Evolutionary conservation across 64 coral and sea anemone genomes (phyloP).

Genomic region (Orbicella faveolata): DNA sequence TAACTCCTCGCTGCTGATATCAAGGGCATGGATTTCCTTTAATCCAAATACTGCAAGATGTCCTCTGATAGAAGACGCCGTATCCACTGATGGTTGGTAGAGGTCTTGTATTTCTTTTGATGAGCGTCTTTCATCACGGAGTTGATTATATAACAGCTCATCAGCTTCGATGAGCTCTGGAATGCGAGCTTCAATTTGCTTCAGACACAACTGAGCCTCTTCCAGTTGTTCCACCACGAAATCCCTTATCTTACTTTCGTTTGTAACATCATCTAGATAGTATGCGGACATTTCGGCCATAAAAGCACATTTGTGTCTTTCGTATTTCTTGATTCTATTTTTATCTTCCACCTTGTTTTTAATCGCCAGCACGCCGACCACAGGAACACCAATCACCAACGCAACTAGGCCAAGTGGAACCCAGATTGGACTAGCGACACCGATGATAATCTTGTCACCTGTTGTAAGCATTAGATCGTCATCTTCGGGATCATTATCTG

Average conservation of each 20-base stretch:
- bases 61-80: neutral
- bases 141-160: conserved; percentile 14
- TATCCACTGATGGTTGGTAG: conserved; percentile 3
- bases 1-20: neutral
- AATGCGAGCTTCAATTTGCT: neutral
- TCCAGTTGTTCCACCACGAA: conserved; percentile 1
- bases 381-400: conserved; percentile 13
- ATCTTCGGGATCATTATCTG: neutral
- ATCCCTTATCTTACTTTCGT: neutral
- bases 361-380: conserved; percentile 6
- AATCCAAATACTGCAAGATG: conserved; percentile 18
- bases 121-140: conserved; percentile 18
- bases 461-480: too few relatives aligned
- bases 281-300: neutral
- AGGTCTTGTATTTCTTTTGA: neutral
- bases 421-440: conserved; percentile 36
- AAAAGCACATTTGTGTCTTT: neutral
- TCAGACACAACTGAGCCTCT: neutral
- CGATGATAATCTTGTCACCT: conserved; percentile 4
- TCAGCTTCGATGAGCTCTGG: conserved; percentile 36
- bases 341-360: neutral
- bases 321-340: neutral
- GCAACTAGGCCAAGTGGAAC: conserved; percentile 30
- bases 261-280: neutral
- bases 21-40: neutral